Conservation (phyloP, 2,113 vertebrate genomes). For the Corvus cornix region DNA sequence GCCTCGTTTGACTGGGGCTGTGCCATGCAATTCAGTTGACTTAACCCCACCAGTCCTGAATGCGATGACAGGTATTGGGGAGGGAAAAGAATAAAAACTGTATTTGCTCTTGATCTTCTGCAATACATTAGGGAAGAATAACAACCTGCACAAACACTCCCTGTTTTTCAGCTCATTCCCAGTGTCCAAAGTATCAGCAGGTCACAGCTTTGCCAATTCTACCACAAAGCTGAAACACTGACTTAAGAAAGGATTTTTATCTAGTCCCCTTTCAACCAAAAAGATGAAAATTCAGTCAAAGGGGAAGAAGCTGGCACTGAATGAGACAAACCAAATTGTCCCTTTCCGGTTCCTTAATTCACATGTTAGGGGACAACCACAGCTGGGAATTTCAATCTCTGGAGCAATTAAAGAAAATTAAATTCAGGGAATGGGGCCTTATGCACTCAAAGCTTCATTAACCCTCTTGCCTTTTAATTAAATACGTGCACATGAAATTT, state of each 20-base stretch:
- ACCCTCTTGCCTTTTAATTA: slow-evolving; percentile 69
- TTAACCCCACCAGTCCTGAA: not conserved
- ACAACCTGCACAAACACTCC: not conserved
- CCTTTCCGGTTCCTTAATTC: slow-evolving; percentile 40
- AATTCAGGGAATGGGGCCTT: slow-evolving; percentile 61
- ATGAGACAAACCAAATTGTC: not conserved
- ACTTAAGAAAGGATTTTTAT: not conserved
- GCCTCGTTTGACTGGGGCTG: not conserved
- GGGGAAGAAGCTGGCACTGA: not conserved
- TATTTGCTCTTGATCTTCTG: not conserved
- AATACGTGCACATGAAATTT: slow-evolving; percentile 47
- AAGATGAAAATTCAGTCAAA: not conserved
- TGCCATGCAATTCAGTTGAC: not conserved
- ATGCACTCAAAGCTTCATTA: slow-evolving; percentile 72
- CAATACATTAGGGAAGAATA: not conserved
- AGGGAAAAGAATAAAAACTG: not conserved
- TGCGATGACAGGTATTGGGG: not conserved
- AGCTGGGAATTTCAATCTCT: slow-evolving; percentile 51
- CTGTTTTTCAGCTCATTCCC: not conserved
- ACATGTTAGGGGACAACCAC: slow-evolving; percentile 42
- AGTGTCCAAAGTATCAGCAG: not conserved
- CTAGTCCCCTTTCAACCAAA: not conserved
- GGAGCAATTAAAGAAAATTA: slow-evolving; percentile 73
- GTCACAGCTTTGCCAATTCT: not conserved
- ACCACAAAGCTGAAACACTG: not conserved